phyloP scores from a whole-genome alignment of 2,113 vertebrate species.

The Marcusenius ussheri region DNA sequence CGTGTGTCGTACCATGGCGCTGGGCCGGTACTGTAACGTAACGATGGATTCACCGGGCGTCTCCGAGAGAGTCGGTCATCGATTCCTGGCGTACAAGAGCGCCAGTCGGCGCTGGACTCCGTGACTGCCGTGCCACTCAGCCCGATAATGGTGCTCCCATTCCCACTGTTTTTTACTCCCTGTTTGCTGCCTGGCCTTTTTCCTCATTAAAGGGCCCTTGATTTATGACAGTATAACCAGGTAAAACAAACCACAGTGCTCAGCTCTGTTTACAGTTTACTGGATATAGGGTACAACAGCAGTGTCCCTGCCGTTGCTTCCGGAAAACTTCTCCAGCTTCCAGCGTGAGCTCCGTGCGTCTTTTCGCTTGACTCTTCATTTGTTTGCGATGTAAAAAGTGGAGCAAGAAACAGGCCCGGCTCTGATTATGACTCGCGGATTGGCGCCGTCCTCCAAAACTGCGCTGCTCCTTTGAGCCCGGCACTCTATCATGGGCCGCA shows the following conservation, averaged over 20 bases:
- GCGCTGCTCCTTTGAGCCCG: not conserved
- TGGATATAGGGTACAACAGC: not conserved
- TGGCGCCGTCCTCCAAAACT: conserved; percentile 1
- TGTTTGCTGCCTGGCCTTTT: not conserved
- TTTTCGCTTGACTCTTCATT: not conserved
- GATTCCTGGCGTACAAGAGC: not conserved
- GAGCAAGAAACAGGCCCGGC: not conserved
- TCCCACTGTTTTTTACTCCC: not conserved
- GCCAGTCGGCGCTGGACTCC: not conserved
- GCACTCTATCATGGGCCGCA: not conserved
- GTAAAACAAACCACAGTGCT: not conserved
- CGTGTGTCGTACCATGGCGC: not conserved
- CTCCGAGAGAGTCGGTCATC: not conserved
- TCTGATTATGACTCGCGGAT: conserved; percentile 18
- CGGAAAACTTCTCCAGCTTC: not conserved
- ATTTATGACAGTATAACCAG: not conserved
- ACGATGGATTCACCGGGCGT: not conserved
- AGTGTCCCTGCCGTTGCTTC: not conserved
- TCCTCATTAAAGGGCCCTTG: not conserved
- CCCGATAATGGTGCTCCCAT: not conserved
- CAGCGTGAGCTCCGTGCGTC: not conserved
- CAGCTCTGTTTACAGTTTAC: not conserved
- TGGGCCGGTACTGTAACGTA: not conserved
- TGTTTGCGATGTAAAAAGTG: not conserved
- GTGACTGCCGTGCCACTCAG: not conserved